Base-by-base conservation (phyloP, 2,888 invertebrate species). In the Adineta ricciae region DNA sequence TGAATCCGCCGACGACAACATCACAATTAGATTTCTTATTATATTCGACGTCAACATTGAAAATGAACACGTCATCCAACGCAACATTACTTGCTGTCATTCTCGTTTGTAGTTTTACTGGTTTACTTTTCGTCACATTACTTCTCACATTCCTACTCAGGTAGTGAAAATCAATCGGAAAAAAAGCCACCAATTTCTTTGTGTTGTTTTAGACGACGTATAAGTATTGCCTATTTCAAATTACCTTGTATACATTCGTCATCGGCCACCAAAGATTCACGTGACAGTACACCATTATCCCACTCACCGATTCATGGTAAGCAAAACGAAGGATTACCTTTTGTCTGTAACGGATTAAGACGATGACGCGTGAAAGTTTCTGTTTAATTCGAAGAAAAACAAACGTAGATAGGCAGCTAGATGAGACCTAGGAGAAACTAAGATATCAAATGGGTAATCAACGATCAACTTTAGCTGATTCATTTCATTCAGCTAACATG, bases 231-330 rank as follows among this genome's bases (percentile, higher is more conserved):
- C 32, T 64, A 64, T 64, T 64, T 64, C 32, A 64, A 64, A 64
- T 32, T 64, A 36, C 64, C 64, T 64, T 64, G 64, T 64, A 64
- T 64, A 64, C 64, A 64, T 64, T 64, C 64, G 64, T 64, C 64
- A 64, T 64, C 64, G 64, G 19, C 32, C 7, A 32, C 64, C 27
- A 64, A 64, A 32, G 64, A 64, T 64, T 64, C 64, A 16, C 64
- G 32, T 19, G 64, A 64, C 64, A 64, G 32, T 64, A 64, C 64
- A 64, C 64, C 64, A 64, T 64, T 64, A 32, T 64, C 64, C 5
- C 64, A 64, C 32, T 64, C 64, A 64, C 64, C 64, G 24, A 64
- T 64, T 64, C 64, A 64, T 64, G 64, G 64, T 64, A 64, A 64
- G 64, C 64, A 32, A 32, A 64, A 64, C 27, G 1, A 52, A 64